Percentiles rank a stretch among this genome's conserved stretches.
These are phyloP conservation scores for Calvadosia cruxmelitensis DNA, from an alignment of 30 jellyfish, hydroid and myxozoan species.

Conservation along the genomic window DNA sequence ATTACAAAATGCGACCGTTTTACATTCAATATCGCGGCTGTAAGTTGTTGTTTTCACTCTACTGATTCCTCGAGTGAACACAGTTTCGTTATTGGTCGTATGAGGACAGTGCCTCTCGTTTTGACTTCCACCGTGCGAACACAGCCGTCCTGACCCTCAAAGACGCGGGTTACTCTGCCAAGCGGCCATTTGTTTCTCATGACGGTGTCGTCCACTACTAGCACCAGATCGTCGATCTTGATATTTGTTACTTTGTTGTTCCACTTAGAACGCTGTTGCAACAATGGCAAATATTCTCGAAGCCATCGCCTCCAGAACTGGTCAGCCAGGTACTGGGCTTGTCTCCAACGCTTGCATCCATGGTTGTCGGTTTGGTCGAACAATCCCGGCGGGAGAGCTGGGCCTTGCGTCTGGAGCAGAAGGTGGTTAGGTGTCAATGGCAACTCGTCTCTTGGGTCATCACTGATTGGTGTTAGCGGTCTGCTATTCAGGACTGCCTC, in stretches of 20 bases:
- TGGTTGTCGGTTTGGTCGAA: conserved; percentile 15
- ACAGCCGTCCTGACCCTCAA: conserved; percentile 9
- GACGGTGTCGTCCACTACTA: conserved; percentile 11
- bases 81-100: conserved; percentile 21
- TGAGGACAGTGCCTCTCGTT: background rate
- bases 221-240: conserved; percentile 23
- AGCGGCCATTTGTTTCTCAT: conserved; percentile 31
- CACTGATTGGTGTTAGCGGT: conserved; percentile 32
- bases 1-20: no score
- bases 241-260: conserved; percentile 7
- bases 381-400: conserved; percentile 33
- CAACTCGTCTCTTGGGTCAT: conserved; percentile 30
- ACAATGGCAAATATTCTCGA: conserved; percentile 16
- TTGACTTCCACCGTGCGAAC: conserved; percentile 22
- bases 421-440: conserved; percentile 50
- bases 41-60: no score
- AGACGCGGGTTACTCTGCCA: conserved; percentile 5
- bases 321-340: conserved; percentile 27
- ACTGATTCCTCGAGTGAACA: conserved; percentile 22
- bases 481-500: conserved; percentile 33
- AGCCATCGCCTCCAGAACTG: conserved; percentile 45
- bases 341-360: conserved; percentile 37
- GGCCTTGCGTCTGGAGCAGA: conserved; percentile 13
- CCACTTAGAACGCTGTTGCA: conserved; percentile 38
- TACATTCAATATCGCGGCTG: no score